Evolutionary conservation across 1,140 invertebrate genomes (phyloP).

Genomic region (Cardiocondyla obscurior): DNA sequence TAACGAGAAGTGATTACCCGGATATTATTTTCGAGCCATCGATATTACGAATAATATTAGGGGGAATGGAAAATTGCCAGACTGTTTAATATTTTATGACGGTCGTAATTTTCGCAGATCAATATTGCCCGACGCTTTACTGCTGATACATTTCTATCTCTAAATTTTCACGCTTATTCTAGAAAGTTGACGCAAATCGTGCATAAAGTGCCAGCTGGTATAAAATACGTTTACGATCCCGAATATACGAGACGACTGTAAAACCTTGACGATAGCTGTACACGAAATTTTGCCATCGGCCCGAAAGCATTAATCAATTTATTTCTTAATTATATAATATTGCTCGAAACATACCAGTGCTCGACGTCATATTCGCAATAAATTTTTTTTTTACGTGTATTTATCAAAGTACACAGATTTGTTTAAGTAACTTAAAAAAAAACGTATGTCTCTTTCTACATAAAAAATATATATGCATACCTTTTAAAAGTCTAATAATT

Average conservation of each 20-base stretch:
- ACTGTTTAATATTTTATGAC: slow-evolving; percentile 45
- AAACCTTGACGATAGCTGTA: slow-evolving; percentile 24
- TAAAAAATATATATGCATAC: background rate
- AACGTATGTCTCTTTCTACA: too few relatives aligned
- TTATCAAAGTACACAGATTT: background rate
- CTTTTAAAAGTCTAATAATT: background rate
- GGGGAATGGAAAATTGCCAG: background rate
- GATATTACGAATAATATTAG: background rate
- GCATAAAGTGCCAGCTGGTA: slow-evolving; percentile 31
- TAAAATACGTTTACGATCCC: slow-evolving; percentile 54
- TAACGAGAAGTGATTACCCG: background rate
- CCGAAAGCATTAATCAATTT: slow-evolving; percentile 14
- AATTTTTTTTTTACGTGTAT: too few relatives aligned
- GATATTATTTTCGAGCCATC: background rate
- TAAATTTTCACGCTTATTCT: slow-evolving; percentile 53
- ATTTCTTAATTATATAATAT: background rate
- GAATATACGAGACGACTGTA: slow-evolving; percentile 11
- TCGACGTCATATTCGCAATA: background rate
- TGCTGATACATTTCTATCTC: slow-evolving; percentile 48
- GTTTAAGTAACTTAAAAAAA: background rate
- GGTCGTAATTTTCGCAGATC: slow-evolving; percentile 41
- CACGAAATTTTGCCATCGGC: slow-evolving; percentile 18
- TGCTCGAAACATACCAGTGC: background rate
- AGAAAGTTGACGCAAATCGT: slow-evolving; percentile 49
- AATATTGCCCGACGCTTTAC: slow-evolving; percentile 45